Evolutionary conservation across 2,888 invertebrate genomes (phyloP).

Genomic region (Miltochrista miniata): DNA sequence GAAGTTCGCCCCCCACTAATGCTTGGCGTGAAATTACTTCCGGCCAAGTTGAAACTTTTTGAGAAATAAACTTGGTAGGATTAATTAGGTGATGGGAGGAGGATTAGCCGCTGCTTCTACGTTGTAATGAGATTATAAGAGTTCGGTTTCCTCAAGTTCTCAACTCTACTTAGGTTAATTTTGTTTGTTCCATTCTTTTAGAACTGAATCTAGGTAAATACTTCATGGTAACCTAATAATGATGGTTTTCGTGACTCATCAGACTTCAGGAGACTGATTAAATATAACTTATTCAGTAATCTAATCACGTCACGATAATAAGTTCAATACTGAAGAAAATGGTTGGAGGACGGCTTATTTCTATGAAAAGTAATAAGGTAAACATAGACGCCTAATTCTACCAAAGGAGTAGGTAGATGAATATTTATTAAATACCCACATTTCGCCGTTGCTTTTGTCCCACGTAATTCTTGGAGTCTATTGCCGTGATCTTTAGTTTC

Average conservation of each 20-base stretch:
- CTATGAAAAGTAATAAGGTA: too few species aligned
- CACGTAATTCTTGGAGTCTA: too few species aligned
- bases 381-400: too few species aligned
- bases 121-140: slow-evolving; percentile 81
- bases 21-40: slow-evolving; percentile 80
- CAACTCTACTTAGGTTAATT: slow-evolving; percentile 77
- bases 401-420: too few species aligned
- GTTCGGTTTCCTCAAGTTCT: slow-evolving; percentile 77
- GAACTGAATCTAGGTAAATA: slow-evolving; percentile 37
- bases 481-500: too few species aligned
- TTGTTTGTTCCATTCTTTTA: slow-evolving; percentile 64
- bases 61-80: slow-evolving; percentile 79
- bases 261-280: slow-evolving; percentile 7
- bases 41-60: slow-evolving; percentile 78
- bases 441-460: too few species aligned
- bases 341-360: too few species aligned
- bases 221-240: slow-evolving; percentile 29
- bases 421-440: too few species aligned
- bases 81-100: slow-evolving; percentile 82
- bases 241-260: background rate
- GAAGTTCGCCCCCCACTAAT: slow-evolving; percentile 77
- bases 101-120: slow-evolving; percentile 77
- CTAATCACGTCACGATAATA: slow-evolving; percentile 4
- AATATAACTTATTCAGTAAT: slow-evolving; percentile 5
- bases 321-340: too few species aligned